A percentile compares a stretch with the other conserved stretches of the same genome.
phyloP scores from a whole-genome alignment of 2,797 vertebrate genomes.

The Aselliscus stoliczkanus region DNA sequence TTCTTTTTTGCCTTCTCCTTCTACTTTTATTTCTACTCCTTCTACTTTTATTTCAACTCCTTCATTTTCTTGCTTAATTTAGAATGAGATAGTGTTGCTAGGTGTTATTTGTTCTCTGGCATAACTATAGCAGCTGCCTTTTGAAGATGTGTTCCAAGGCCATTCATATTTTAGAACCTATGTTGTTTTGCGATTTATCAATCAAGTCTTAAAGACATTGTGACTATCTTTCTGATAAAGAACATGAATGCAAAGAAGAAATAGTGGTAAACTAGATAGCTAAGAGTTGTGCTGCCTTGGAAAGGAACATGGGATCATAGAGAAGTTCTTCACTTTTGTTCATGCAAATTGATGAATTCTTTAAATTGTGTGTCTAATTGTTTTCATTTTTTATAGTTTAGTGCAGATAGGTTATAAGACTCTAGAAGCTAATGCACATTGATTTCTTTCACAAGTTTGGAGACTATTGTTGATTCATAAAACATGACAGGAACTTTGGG shows the following conservation, averaged over 20 bases:
- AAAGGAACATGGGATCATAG: background rate
- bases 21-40: background rate
- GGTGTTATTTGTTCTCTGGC: background rate
- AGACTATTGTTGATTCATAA: slow-evolving; percentile 77
- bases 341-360: slow-evolving; percentile 69
- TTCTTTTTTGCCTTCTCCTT: background rate
- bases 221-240: slow-evolving; percentile 61
- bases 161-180: background rate
- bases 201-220: slow-evolving; percentile 11
- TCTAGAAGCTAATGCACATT: slow-evolving; percentile 69
- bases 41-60: background rate
- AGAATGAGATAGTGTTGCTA: background rate
- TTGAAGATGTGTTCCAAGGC: background rate
- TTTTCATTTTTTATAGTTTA: slow-evolving; percentile 66
- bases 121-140: background rate
- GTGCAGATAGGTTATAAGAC: slow-evolving; percentile 72
- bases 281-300: background rate
- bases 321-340: slow-evolving; percentile 56
- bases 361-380: slow-evolving; percentile 74
- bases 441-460: slow-evolving; percentile 75
- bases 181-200: background rate
- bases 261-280: background rate
- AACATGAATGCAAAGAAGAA: slow-evolving; percentile 54
- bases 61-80: background rate
- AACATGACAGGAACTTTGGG: slow-evolving; percentile 67